Evolutionary conservation across 2,888 invertebrate species (phyloP).

Genomic region (Malachius bipustulatus): DNA sequence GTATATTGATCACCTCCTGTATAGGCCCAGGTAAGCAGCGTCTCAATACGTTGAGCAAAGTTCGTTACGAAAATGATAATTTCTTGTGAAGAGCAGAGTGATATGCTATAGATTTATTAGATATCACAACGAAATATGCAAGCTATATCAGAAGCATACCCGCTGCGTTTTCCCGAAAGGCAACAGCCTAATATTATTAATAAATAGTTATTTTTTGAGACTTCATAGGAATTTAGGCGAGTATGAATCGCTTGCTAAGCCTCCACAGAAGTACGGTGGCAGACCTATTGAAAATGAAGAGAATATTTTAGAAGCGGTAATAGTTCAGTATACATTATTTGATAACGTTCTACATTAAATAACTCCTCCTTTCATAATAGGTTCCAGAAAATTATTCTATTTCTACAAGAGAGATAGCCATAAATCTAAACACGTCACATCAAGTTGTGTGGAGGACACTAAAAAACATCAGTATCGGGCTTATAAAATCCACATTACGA

Average conservation of each 20-base stretch:
- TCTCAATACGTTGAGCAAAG: too few relatives aligned
- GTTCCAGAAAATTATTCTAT: neutral
- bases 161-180: too few relatives aligned
- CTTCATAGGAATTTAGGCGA: neutral
- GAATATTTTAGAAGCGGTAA: slow-evolving; percentile 1
- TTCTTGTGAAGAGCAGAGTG: too few relatives aligned
- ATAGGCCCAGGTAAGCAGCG: too few relatives aligned
- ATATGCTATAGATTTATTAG: too few relatives aligned
- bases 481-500: slow-evolving; percentile 1
- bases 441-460: too few relatives aligned
- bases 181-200: too few relatives aligned
- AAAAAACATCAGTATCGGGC: slow-evolving; percentile 1
- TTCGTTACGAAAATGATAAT: too few relatives aligned
- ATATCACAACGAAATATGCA: too few relatives aligned
- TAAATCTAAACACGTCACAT: too few relatives aligned
- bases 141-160: too few relatives aligned
- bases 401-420: neutral
- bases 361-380: neutral
- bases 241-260: neutral
- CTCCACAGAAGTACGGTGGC: neutral
- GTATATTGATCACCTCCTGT: too few relatives aligned
- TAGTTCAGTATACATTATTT: neutral
- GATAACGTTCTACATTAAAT: neutral
- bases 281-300: slow-evolving; percentile 1
- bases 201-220: neutral